These are phyloP conservation scores for Stigmatopora nigra DNA, from an alignment of 2,113 vertebrate genomes.

Conservation along the genomic window DNA sequence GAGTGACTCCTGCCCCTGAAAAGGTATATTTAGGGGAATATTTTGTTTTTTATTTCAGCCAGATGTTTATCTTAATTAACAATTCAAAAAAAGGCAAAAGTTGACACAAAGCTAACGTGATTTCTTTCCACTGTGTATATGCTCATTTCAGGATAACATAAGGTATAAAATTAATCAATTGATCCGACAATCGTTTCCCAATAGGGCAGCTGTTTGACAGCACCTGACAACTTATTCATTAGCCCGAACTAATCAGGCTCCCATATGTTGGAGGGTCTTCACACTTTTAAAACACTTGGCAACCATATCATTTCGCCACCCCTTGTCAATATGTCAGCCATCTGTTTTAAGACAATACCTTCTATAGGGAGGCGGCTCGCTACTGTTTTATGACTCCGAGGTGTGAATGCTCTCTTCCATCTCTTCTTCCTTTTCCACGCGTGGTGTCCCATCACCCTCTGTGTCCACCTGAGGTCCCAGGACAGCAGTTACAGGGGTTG, in stretches of 20 bases:
- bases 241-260: slow-evolving; percentile 34
- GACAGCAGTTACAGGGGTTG: slow-evolving; percentile 59
- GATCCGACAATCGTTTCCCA: background rate
- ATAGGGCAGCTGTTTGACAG: slow-evolving; percentile 47
- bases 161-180: background rate
- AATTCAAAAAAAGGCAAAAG: background rate
- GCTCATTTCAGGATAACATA: background rate
- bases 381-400: slow-evolving; percentile 49
- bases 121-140: background rate
- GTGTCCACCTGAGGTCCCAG: slow-evolving; percentile 67
- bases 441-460: slow-evolving; percentile 34
- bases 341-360: slow-evolving; percentile 59
- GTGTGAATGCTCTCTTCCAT: slow-evolving; percentile 43
- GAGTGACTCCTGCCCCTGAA: no score
- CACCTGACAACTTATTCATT: slow-evolving; percentile 28
- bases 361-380: slow-evolving; percentile 32
- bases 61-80: no score
- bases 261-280: slow-evolving; percentile 58
- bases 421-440: slow-evolving; percentile 3
- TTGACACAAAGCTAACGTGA: background rate
- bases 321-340: slow-evolving; percentile 60
- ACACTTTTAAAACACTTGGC: slow-evolving; percentile 34
- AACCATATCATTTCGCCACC: slow-evolving; percentile 48
- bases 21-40: no score
- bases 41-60: no score